Base-by-base conservation (phyloP, 2,113 vertebrate genomes). In the Ardeotis arabs region DNA sequence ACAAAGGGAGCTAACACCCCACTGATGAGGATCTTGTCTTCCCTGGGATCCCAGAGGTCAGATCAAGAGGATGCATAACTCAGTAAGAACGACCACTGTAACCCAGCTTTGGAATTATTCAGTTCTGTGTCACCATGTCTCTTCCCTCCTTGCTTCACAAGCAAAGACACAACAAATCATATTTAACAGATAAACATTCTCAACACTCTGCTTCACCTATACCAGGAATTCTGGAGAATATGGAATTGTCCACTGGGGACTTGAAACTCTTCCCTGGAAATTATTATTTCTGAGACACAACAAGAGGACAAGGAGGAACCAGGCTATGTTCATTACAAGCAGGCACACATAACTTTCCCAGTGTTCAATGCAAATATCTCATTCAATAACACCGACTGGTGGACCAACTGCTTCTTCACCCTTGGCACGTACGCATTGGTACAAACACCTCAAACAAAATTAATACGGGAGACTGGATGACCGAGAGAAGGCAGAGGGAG, bases 361-460 rank as follows among this genome's bases (percentile, higher is more conserved):
- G 21, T 2, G 28, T 12, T 35, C 55, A 45, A 12, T 2, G 4
- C 18, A 23, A 24, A 7, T 4, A 12, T 12, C n/a, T 24, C 15
- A 5, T 39, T 19, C 2, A 2, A 1, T 10, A 45, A 9, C 25
- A 28, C 8, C 33, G 44, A 63, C 0, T 21, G 56, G 10, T 44
- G 47, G 18, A 66, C 9, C n/a, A 56, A 13, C 41, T 35, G n/a
- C 44, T 35, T 19, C 47, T 49, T 49, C n/a, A n/a, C 7, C 37
- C 25, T 69, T 6, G 28, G 6, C 18, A 4, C 2, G 13, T 1
- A 12, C 4, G 6, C 8, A 14, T 6, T 15, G 21, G 13, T 37
- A 56, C 29, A 56, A 69, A 81, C 3, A 63, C 23, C 28, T 25
- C 47, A 4, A 5, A 44, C 23, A 24, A 11, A 75, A 31, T 3